Evolutionary conservation across 2,888 invertebrate genomes (phyloP).

Genomic region (Osedax fenrisi): DNA sequence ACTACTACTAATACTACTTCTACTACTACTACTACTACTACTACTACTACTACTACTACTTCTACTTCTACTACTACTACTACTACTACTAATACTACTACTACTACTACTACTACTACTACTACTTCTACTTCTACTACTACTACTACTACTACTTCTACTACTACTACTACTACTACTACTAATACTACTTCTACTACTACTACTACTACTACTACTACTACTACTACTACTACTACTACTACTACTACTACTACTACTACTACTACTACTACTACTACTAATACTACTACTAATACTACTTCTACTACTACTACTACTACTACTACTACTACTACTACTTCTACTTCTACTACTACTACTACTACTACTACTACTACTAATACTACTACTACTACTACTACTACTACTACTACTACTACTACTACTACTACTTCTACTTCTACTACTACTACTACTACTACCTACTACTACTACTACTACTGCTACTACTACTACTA

Average conservation of each 20-base stretch:
- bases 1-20: background rate
- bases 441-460: background rate
- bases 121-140: background rate
- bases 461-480: background rate
- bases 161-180: background rate
- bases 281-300: background rate
- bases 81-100: background rate
- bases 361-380: background rate
- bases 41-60: conserved; percentile 20
- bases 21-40: conserved; percentile 15
- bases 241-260: background rate
- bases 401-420: background rate
- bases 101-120: background rate
- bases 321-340: background rate
- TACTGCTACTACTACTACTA: background rate
- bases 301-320: background rate
- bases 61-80: background rate
- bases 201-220: background rate
- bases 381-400: background rate
- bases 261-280: background rate
- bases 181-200: background rate
- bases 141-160: background rate
- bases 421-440: background rate
- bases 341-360: background rate
- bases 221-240: background rate